Evolutionary conservation across 2,888 invertebrate species (phyloP).

Genomic region (Diaphora mendica): DNA sequence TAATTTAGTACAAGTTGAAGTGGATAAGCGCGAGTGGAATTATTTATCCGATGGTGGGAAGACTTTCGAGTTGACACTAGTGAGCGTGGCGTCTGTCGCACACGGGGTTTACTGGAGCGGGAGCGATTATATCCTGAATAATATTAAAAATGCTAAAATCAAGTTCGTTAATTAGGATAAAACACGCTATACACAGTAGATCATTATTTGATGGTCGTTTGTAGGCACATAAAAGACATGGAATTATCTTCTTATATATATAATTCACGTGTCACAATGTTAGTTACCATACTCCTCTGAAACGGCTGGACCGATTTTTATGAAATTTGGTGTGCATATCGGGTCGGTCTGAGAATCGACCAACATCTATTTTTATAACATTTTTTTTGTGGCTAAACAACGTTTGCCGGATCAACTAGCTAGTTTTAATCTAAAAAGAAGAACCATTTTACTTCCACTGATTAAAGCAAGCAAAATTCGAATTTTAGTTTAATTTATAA

Average conservation of each 20-base stretch:
- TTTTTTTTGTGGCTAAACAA: no score
- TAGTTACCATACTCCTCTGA: no score
- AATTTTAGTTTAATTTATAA: no score
- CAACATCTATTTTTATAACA: no score
- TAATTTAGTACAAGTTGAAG: conserved; percentile 72
- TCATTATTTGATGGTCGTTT: neutral
- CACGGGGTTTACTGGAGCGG: conserved; percentile 33
- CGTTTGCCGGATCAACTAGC: no score
- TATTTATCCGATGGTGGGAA: conserved; percentile 68
- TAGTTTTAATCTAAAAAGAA: neutral
- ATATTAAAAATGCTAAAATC: neutral
- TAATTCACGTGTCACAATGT: no score
- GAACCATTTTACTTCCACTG: neutral
- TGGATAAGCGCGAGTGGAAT: conserved; percentile 74
- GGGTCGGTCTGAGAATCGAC: no score
- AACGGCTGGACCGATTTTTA: no score
- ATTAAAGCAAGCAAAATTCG: neutral
- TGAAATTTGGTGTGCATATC: no score
- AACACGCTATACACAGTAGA: neutral
- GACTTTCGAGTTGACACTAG: conserved; percentile 52
- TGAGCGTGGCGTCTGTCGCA: conserved; percentile 24
- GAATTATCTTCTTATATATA: no score
- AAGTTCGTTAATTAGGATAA: neutral
- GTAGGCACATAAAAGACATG: neutral
- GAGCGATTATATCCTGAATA: conserved; percentile 28